Conservation (phyloP, 2,888 invertebrate species). For the Cheiracanthium punctorium region DNA sequence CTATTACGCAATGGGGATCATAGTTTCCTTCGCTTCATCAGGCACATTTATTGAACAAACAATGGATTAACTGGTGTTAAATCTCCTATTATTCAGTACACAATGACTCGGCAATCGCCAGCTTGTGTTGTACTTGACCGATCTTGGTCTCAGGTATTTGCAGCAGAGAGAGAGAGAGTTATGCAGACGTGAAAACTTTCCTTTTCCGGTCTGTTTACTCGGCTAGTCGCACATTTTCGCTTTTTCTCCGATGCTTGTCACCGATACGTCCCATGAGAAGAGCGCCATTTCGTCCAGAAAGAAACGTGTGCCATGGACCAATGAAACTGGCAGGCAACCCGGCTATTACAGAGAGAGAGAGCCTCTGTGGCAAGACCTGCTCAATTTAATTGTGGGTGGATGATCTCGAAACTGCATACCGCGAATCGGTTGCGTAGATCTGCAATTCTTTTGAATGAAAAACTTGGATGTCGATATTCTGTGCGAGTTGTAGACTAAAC, state of each 20-base stretch:
- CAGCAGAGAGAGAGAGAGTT: too few species aligned
- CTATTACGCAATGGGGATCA: too few species aligned
- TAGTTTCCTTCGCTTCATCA: not conserved
- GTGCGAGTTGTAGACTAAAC: too few species aligned
- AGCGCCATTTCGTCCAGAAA: not conserved
- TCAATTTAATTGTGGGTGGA: too few species aligned
- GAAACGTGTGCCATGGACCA: not conserved
- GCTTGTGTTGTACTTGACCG: constrained; percentile 11
- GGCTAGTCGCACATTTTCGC: constrained; percentile 9
- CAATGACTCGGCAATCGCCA: not conserved
- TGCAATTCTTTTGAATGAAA: too few species aligned
- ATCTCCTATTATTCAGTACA: not conserved
- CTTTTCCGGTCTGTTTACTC: constrained; percentile 40
- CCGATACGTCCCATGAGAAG: constrained; percentile 16
- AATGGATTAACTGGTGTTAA: not conserved
- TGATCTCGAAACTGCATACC: too few species aligned
- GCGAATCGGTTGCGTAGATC: too few species aligned
- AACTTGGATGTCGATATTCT: too few species aligned
- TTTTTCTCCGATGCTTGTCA: constrained; percentile 19
- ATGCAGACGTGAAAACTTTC: constrained; percentile 20
- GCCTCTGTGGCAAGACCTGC: not conserved
- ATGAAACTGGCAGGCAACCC: not conserved
- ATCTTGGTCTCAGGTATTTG: not conserved
- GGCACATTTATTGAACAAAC: not conserved
- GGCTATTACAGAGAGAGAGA: not conserved